Evolutionary conservation across 1,140 invertebrate genomes (phyloP).

Genomic region (Drosophila rhopaloa): DNA sequence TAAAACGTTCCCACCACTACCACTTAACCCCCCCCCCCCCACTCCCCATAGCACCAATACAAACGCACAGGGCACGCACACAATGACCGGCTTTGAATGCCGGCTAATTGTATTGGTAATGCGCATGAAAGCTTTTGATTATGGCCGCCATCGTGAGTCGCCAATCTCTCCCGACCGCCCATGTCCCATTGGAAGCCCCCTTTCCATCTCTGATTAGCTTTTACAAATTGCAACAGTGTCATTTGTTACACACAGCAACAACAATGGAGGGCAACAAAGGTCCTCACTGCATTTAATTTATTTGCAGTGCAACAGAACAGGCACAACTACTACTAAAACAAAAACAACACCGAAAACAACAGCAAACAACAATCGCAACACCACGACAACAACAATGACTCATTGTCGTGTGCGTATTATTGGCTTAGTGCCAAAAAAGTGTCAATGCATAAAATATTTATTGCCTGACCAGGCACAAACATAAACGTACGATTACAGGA

Average conservation of each 20-base stretch:
- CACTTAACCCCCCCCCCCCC: neutral
- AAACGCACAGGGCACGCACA: constrained; percentile 10
- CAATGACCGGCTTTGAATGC: constrained; percentile 48
- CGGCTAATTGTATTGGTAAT: constrained; percentile 77
- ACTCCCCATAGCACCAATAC: neutral
- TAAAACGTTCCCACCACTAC: constrained; percentile 48
- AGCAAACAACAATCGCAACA: constrained; percentile 9
- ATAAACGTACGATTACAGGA: constrained; percentile 32
- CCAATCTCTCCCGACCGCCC: constrained; percentile 20
- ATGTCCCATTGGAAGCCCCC: neutral
- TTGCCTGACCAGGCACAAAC: constrained; percentile 28
- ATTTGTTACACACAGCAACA: constrained; percentile 61
- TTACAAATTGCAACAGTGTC: constrained; percentile 76
- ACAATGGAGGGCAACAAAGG: constrained; percentile 1
- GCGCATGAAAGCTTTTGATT: constrained; percentile 73
- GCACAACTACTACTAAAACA: constrained; percentile 11
- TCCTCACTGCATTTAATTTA: constrained; percentile 71
- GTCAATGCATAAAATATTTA: constrained; percentile 69
- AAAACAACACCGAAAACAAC: constrained; percentile 2
- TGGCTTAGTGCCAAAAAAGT: constrained; percentile 65
- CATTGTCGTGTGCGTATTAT: constrained; percentile 59
- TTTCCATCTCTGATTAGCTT: constrained; percentile 69
- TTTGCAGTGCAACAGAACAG: constrained; percentile 47
- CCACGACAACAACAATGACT: constrained; percentile 50
- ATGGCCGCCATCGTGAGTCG: constrained; percentile 43